phyloP scores from a whole-genome alignment of 2,113 vertebrate species.

The Nesoenas mayeri region DNA sequence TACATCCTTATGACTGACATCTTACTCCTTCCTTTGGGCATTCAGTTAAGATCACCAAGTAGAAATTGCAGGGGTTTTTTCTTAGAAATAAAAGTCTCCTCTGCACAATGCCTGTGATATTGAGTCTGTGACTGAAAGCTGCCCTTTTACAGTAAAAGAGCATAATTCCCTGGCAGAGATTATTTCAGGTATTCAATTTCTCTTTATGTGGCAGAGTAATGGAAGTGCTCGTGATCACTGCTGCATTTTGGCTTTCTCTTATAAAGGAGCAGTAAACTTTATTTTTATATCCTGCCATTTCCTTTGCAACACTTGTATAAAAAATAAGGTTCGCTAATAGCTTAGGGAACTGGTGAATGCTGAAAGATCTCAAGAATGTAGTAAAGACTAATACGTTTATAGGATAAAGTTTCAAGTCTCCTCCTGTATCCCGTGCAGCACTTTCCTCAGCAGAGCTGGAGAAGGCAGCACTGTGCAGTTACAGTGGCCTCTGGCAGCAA shows the following conservation, averaged over 20 bases:
- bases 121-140: neutral
- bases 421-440: neutral
- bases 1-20: neutral
- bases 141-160: neutral
- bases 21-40: neutral
- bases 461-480: neutral
- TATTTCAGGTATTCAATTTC: neutral
- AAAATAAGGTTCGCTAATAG: neutral
- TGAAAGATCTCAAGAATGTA: neutral
- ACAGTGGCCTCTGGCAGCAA: neutral
- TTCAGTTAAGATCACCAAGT: neutral
- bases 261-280: neutral
- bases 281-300: neutral
- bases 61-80: neutral
- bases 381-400: neutral
- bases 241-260: neutral
- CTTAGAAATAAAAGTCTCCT: neutral
- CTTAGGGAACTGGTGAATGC: neutral
- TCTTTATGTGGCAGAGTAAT: neutral
- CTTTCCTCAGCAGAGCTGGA: neutral
- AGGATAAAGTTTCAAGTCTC: neutral
- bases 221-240: neutral
- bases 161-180: neutral
- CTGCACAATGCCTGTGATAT: neutral
- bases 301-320: neutral